Conservation (phyloP, 2,888 invertebrate genomes). For the Chloroclystis v-ata region DNA sequence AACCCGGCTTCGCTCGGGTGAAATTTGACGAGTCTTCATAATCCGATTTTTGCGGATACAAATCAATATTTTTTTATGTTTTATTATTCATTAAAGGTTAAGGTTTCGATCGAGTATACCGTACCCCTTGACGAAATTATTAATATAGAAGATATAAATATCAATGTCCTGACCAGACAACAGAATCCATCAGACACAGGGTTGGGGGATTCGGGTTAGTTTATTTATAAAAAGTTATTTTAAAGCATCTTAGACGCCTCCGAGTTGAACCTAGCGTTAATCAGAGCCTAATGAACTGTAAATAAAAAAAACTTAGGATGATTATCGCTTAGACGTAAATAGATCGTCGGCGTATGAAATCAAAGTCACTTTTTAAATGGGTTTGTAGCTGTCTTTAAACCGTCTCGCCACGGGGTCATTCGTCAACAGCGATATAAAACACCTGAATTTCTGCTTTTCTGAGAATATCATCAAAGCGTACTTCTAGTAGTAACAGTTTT, state of each 20-base stretch:
- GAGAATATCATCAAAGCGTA: slow-evolving; percentile 6
- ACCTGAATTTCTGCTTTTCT: slow-evolving; percentile 5
- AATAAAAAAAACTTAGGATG: slow-evolving; percentile 7
- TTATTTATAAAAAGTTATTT: background rate
- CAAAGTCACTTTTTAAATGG: slow-evolving; percentile 14
- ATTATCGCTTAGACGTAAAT: slow-evolving; percentile 14
- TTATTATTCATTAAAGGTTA: too few relatives aligned
- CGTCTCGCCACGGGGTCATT: slow-evolving; percentile 5
- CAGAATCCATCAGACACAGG: too few relatives aligned
- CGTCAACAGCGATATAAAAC: slow-evolving; percentile 11
- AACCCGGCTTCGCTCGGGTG: too few relatives aligned
- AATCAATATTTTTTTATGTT: too few relatives aligned
- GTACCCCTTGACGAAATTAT: too few relatives aligned
- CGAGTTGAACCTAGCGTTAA: background rate
- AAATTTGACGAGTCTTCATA: too few relatives aligned
- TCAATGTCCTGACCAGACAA: background rate
- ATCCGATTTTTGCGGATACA: too few relatives aligned
- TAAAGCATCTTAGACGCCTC: background rate
- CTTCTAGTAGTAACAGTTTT: background rate
- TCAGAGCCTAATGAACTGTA: slow-evolving; percentile 8
- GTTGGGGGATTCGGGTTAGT: too few relatives aligned
- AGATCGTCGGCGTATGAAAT: slow-evolving; percentile 9
- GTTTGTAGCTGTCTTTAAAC: slow-evolving; percentile 9
- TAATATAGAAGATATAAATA: too few relatives aligned
- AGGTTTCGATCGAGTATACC: too few relatives aligned